Conservation (phyloP, 1,140 invertebrate species). For the Rhagoletis zephyria region DNA sequence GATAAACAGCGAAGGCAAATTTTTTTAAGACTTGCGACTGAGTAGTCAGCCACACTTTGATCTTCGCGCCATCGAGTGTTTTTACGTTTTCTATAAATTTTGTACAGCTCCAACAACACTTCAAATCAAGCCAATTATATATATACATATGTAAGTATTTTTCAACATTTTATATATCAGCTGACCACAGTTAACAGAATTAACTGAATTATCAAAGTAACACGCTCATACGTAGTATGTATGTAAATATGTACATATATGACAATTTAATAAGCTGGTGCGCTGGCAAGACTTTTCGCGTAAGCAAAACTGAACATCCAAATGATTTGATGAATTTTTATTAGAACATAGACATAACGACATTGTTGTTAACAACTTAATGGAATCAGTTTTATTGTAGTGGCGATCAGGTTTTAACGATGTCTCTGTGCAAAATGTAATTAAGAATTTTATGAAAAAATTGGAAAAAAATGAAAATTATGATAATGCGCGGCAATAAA, state of each 20-base stretch:
- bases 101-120: neutral
- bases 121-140: slow-evolving; percentile 23
- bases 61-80: slow-evolving; percentile 17
- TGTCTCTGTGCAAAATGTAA: too few relatives aligned
- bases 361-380: too few relatives aligned
- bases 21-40: neutral
- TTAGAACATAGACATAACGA: neutral
- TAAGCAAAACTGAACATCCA: neutral
- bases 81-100: neutral
- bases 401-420: too few relatives aligned
- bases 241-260: neutral
- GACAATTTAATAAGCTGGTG: neutral
- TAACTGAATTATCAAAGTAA: too few relatives aligned
- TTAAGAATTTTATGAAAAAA: too few relatives aligned
- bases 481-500: too few relatives aligned
- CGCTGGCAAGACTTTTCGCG: neutral
- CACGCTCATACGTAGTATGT: too few relatives aligned
- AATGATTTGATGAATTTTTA: neutral
- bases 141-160: neutral
- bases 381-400: too few relatives aligned
- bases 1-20: neutral
- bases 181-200: slow-evolving; percentile 17
- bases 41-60: neutral
- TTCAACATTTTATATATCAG: neutral
- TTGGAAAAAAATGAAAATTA: too few relatives aligned